phyloP scores from a whole-genome alignment of 2,888 invertebrate genomes.

The Eristalinus sepulchralis region DNA sequence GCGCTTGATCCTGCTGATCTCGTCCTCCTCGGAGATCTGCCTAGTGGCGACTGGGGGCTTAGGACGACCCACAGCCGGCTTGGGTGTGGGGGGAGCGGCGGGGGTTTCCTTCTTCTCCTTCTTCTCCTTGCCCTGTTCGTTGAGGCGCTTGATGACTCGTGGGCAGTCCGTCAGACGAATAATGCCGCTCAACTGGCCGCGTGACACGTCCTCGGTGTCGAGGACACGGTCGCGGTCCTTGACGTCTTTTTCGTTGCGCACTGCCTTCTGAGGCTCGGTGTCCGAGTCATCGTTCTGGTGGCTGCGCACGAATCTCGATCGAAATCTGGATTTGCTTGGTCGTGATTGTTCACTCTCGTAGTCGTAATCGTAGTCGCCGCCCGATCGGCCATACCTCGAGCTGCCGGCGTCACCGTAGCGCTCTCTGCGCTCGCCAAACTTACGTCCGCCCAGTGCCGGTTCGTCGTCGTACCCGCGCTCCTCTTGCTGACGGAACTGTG shows the following conservation, averaged over 20 bases:
- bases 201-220: constrained; percentile 94
- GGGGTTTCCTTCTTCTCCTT: constrained; percentile 89
- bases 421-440: constrained; percentile 88
- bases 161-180: constrained; percentile 93
- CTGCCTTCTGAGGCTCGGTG: constrained; percentile 85
- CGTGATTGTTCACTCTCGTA: constrained; percentile 85
- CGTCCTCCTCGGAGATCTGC: constrained; percentile 94
- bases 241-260: constrained; percentile 83
- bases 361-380: constrained; percentile 85
- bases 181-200: constrained; percentile 93
- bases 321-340: constrained; percentile 86
- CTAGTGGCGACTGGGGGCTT: constrained; percentile 84
- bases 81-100: constrained; percentile 83
- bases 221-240: constrained; percentile 88
- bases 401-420: constrained; percentile 80
- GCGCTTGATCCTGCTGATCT: constrained; percentile 92
- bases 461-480: constrained; percentile 89
- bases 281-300: constrained; percentile 90
- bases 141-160: constrained; percentile 92
- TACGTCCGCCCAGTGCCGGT: constrained; percentile 87
- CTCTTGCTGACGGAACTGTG: constrained; percentile 93
- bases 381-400: constrained; percentile 81
- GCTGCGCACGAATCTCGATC: constrained; percentile 86
- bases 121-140: constrained; percentile 89
- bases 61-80: constrained; percentile 82